Evolutionary conservation across 1,140 invertebrate genomes (phyloP), one percentile per base, ranked within the genome.

Genomic region (Microplitis demolitor): DNA sequence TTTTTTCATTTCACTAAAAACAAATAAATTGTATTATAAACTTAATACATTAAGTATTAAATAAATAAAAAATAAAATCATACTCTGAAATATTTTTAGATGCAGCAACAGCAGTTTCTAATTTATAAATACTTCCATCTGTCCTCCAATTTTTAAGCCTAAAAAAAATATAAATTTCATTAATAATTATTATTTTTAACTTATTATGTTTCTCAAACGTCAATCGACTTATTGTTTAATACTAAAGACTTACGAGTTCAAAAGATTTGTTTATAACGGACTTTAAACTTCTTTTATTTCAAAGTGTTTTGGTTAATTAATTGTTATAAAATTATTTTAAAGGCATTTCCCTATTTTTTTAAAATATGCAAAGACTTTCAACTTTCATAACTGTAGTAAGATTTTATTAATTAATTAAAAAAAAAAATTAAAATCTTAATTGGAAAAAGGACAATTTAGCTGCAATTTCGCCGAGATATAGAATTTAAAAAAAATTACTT

Each of bases 131-230:
- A 54, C 84, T 84, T 13, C 75, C 73, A 14, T 89, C 88, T 0
- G 77, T 87, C 45, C 87, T 89, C 93, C 93, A 94, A 8, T 85
- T 88, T 74, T 90, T 83, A 56, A 92, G 77, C 58, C 89, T 91
- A 35, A 31, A 67, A 78, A 76, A 71, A 62, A 62, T 13, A 53
- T 14, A n/a, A 45, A 56, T 31, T 34, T 33, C 9, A 37, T 14
- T 69, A 50, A 14, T 35, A 24, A 24, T 24, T 24, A 24, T 2
- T 24, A 24, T 24, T 24, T 24, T 24, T 24, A 24, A 24, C 24
- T 24, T 24, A 2, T 24, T 1, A 24, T 24, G 24, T 24, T 24
- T 24, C 24, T 24, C 24, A 24, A 24, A 24, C 24, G 24, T 24
- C 24, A 24, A 24, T 24, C 24, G 24, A 24, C 24, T 24, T 24